Percentiles rank a stretch among this genome's conserved stretches.
phyloP scores from a whole-genome alignment of 2,888 invertebrate species.

The Netelia fuscicornis region DNA sequence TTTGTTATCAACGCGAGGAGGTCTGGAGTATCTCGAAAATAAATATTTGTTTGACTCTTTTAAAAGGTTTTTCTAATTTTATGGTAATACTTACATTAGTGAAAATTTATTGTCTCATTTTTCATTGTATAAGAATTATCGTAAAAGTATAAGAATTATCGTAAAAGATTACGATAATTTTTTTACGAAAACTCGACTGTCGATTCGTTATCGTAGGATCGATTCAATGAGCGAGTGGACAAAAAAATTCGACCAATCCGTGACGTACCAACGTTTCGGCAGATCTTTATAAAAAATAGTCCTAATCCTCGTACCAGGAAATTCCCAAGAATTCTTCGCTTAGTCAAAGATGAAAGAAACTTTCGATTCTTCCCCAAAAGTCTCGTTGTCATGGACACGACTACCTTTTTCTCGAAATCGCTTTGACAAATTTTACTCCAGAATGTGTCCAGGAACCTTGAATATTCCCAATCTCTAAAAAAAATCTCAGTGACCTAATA shows the following conservation, averaged over 20 bases:
- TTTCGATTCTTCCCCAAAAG: slow-evolving; percentile 1
- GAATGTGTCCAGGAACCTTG: neutral
- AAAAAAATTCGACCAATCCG: no score
- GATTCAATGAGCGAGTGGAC: no score
- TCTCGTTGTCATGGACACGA: slow-evolving; percentile 17
- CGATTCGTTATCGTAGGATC: no score
- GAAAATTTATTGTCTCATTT: no score
- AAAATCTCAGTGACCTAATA: slow-evolving; percentile 28
- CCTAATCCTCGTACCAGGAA: slow-evolving; percentile 18
- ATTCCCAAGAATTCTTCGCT: neutral
- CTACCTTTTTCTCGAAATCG: slow-evolving; percentile 11
- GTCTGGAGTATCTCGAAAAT: neutral
- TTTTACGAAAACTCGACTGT: no score
- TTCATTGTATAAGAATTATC: no score
- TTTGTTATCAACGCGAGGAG: neutral
- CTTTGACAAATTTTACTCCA: slow-evolving; percentile 20
- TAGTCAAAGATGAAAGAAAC: neutral
- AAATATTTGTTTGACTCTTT: neutral
- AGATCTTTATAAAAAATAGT: neutral
- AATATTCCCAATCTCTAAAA: neutral
- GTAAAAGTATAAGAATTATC: no score
- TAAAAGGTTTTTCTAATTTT: neutral
- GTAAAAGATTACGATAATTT: no score
- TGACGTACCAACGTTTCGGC: no score
- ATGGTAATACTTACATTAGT: neutral